Percentiles rank a stretch among this genome's conserved stretches.
Evolutionary conservation across 2,113 vertebrate species (phyloP).

Genomic region (Erythrolamprus reginae): DNA sequence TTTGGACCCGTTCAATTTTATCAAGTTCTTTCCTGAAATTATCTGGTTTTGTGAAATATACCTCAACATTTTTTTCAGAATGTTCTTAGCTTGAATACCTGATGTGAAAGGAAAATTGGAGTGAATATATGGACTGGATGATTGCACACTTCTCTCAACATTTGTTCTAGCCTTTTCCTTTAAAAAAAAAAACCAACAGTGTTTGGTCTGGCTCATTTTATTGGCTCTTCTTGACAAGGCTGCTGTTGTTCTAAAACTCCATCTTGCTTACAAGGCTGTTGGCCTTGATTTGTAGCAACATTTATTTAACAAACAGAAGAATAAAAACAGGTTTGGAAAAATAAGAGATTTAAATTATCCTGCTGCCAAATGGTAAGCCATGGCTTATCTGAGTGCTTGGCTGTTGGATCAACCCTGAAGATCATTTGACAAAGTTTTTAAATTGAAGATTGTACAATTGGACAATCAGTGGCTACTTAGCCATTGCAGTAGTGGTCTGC

Average conservation of each 20-base stretch:
- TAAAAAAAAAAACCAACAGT: neutral
- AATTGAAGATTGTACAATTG: constrained; percentile 60
- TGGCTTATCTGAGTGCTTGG: constrained; percentile 35
- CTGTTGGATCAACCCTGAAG: constrained; percentile 51
- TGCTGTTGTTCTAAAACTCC: neutral
- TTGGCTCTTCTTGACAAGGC: neutral
- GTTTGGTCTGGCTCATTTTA: neutral
- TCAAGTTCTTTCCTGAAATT: neutral
- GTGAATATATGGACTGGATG: neutral
- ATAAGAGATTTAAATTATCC: constrained; percentile 14
- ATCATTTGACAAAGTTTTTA: constrained; percentile 56
- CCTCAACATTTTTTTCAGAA: neutral
- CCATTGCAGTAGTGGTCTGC: constrained; percentile 36
- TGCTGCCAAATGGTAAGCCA: constrained; percentile 2
- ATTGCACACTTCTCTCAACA: neutral
- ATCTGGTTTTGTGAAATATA: neutral
- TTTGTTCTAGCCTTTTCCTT: neutral
- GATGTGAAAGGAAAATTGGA: neutral
- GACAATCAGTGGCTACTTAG: constrained; percentile 50
- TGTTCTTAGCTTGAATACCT: neutral
- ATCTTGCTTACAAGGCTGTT: constrained; percentile 18
- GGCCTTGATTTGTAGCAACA: neutral
- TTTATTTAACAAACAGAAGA: neutral
- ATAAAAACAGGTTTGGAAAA: neutral
- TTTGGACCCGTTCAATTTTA: too few relatives aligned